Conservation (phyloP, 2,797 vertebrate genomes). For the Potorous gilbertii region DNA sequence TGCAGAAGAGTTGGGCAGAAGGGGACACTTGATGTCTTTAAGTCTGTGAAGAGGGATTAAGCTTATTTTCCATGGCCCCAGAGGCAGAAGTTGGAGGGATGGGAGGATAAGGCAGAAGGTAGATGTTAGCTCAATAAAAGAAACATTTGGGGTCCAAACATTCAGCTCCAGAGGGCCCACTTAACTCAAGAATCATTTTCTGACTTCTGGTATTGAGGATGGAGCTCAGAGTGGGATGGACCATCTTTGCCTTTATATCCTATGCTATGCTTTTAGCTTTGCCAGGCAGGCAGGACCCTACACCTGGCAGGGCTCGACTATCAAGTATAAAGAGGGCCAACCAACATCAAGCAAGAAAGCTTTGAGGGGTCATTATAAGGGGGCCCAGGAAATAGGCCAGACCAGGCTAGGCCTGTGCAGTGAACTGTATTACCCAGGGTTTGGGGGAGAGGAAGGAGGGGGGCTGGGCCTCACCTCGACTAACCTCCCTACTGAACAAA, state of each 20-base stretch:
- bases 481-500: slow-evolving; percentile 77
- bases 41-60: background rate
- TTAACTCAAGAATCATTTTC: background rate
- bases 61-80: background rate
- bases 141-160: background rate
- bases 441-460: slow-evolving; percentile 50
- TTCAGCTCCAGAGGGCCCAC: background rate
- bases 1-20: background rate
- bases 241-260: background rate
- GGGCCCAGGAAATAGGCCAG: slow-evolving; percentile 22
- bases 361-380: slow-evolving; percentile 2
- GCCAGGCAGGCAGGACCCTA: background rate
- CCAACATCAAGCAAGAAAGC: background rate
- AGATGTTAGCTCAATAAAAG: background rate
- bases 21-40: background rate
- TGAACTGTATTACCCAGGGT: slow-evolving; percentile 64
- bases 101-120: background rate
- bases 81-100: background rate
- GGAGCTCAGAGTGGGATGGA: background rate
- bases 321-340: background rate
- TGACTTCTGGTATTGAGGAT: background rate
- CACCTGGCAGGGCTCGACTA: background rate
- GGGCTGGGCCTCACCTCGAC: slow-evolving; percentile 70
- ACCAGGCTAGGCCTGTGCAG: slow-evolving; percentile 45
- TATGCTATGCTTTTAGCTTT: background rate